These are phyloP conservation scores for Pantherophis vulpinus DNA, from an alignment of 2,797 vertebrate genomes.

Conservation along the genomic window DNA sequence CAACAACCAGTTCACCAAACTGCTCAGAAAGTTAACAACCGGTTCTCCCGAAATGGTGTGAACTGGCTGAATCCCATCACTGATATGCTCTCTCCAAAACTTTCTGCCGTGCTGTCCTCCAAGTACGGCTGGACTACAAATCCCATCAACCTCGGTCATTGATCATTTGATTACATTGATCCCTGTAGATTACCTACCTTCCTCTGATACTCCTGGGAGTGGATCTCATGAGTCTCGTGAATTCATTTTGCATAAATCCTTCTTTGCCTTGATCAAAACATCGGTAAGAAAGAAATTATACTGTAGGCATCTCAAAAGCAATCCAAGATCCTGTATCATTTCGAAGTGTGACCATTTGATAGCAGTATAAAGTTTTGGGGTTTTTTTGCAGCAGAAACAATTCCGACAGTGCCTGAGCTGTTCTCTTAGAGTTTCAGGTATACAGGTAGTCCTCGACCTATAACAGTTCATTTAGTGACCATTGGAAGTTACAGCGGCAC, in stretches of 20 bases:
- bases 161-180: neutral
- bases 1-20: too few relatives aligned
- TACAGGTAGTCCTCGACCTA: neutral
- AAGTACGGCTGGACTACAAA: too few relatives aligned
- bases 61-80: too few relatives aligned
- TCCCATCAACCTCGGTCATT: too few relatives aligned
- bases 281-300: neutral
- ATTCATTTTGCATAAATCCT: neutral
- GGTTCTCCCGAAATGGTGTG: too few relatives aligned
- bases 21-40: too few relatives aligned
- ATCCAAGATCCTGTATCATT: neutral
- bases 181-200: neutral
- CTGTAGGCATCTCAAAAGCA: neutral
- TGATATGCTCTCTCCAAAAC: too few relatives aligned
- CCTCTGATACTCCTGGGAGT: neutral
- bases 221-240: neutral
- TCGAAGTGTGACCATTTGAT: neutral
- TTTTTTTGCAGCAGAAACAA: neutral
- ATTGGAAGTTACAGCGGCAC: neutral
- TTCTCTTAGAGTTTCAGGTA: neutral
- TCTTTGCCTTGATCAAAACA: neutral
- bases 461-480: neutral
- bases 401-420: too few relatives aligned
- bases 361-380: neutral
- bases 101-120: too few relatives aligned